Evolutionary conservation across 2,888 invertebrate species (phyloP).

Genomic region (Gari tellinella): DNA sequence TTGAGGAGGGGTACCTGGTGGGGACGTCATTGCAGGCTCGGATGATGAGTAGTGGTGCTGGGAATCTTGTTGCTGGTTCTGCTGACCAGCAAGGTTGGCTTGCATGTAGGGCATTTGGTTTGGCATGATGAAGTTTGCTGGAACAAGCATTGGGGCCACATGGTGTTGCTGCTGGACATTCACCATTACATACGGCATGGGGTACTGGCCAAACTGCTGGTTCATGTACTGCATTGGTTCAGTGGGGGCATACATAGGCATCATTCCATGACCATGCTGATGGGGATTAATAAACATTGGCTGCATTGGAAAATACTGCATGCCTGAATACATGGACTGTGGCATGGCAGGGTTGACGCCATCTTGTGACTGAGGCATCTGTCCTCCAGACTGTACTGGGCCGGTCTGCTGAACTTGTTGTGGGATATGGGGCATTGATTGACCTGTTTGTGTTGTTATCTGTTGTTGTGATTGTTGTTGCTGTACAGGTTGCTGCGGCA

Average conservation of each 20-base stretch:
- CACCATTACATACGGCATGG: conserved; percentile 57
- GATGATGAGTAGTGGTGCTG: conserved; percentile 15
- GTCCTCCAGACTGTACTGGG: conserved; percentile 27
- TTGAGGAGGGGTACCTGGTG: conserved; percentile 75
- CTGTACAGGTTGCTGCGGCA: neutral
- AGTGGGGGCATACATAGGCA: conserved; percentile 56
- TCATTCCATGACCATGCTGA: conserved; percentile 57
- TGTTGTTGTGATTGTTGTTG: neutral
- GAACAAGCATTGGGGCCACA: conserved; percentile 52
- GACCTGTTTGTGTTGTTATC: no score
- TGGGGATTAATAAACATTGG: conserved; percentile 54
- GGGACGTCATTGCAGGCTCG: conserved; percentile 52
- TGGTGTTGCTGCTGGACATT: conserved; percentile 60
- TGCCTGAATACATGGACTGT: conserved; percentile 22
- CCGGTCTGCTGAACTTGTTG: neutral
- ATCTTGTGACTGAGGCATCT: conserved; percentile 23
- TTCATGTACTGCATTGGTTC: conserved; percentile 19
- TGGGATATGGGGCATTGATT: neutral
- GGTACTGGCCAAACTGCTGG: conserved; percentile 26
- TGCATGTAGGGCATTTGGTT: conserved; percentile 35
- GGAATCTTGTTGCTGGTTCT: conserved; percentile 40
- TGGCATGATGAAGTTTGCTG: conserved; percentile 48
- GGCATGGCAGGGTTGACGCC: neutral
- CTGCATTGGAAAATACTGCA: conserved; percentile 49
- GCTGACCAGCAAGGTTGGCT: conserved; percentile 12